These are phyloP conservation scores for Leptinotarsa tumamoca DNA, from an alignment of 2,888 invertebrate genomes.

Conservation along the genomic window DNA sequence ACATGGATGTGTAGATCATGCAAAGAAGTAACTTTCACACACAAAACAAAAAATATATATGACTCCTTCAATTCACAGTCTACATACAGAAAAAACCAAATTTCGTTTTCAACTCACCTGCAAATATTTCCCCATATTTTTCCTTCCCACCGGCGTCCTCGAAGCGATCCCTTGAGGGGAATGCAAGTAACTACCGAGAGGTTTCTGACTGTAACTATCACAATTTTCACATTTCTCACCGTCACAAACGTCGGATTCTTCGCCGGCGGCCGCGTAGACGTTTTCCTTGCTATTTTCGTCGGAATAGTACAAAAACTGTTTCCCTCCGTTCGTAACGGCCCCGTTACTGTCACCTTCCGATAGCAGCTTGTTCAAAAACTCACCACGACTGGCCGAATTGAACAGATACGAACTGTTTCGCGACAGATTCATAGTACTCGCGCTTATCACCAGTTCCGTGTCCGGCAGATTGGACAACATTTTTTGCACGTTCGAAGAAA, in stretches of 20 bases:
- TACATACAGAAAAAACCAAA: background rate
- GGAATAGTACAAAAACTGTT: conserved; percentile 47
- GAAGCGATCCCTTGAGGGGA: conserved; percentile 64
- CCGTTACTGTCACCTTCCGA: conserved; percentile 31
- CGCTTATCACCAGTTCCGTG: conserved; percentile 61
- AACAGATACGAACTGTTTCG: conserved; percentile 55
- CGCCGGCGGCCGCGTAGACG: conserved; percentile 31
- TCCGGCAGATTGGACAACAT: conserved; percentile 70
- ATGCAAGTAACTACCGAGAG: conserved; percentile 64
- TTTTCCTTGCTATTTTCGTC: conserved; percentile 31
- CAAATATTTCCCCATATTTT: conserved; percentile 63
- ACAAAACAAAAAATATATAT: too few relatives aligned
- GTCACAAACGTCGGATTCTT: conserved; percentile 42
- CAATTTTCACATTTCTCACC: conserved; percentile 49
- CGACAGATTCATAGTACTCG: conserved; percentile 54
- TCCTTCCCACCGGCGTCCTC: conserved; percentile 64
- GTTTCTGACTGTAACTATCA: conserved; percentile 55
- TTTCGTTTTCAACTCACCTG: conserved; percentile 57
- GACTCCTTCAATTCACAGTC: too few relatives aligned
- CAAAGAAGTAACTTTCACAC: too few relatives aligned
- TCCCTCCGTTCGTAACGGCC: conserved; percentile 31
- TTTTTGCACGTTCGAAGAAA: conserved; percentile 70
- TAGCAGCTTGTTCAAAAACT: conserved; percentile 40
- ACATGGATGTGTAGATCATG: too few relatives aligned
- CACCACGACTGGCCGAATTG: conserved; percentile 40